These are phyloP conservation scores for Phrynocephalus guinanensis DNA, from an alignment of 2,797 vertebrate genomes.

Conservation along the genomic window DNA sequence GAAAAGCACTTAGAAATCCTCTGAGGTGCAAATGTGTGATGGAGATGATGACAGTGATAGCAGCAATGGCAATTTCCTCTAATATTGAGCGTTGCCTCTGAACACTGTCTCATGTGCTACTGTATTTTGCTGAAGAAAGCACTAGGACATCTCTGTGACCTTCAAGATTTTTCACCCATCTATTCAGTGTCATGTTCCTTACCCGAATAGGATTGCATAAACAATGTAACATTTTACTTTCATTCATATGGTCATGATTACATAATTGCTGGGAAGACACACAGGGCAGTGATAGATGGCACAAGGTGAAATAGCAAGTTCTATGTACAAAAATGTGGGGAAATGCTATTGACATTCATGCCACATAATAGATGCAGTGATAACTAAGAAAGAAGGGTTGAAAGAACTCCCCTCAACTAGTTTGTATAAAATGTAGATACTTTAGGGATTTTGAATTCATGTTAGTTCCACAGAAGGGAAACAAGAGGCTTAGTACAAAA, in stretches of 20 bases:
- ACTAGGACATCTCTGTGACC: not conserved
- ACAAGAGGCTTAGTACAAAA: not conserved
- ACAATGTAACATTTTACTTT: conserved; percentile 5
- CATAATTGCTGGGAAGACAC: not conserved
- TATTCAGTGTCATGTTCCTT: conserved; percentile 2
- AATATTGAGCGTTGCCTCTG: conserved; percentile 15
- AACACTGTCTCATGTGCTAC: not conserved
- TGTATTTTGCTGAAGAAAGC: not conserved
- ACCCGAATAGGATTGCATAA: conserved; percentile 5
- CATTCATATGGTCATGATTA: not conserved
- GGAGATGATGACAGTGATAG: conserved; percentile 9
- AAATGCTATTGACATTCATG: conserved; percentile 1
- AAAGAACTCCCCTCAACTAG: not conserved
- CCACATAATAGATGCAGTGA: not conserved
- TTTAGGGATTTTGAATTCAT: not conserved
- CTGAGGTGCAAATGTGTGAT: conserved; percentile 35
- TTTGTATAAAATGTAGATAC: not conserved
- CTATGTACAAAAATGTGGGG: conserved; percentile 3
- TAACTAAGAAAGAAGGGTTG: conserved; percentile 2
- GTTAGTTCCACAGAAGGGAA: not conserved
- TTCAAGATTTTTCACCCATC: not conserved
- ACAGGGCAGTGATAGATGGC: not conserved
- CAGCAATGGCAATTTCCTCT: conserved; percentile 6
- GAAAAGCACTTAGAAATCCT: conserved; percentile 36
- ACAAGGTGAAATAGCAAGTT: not conserved